Conservation (phyloP, 2,113 vertebrate genomes). For the Ceuthmochares aereus region DNA sequence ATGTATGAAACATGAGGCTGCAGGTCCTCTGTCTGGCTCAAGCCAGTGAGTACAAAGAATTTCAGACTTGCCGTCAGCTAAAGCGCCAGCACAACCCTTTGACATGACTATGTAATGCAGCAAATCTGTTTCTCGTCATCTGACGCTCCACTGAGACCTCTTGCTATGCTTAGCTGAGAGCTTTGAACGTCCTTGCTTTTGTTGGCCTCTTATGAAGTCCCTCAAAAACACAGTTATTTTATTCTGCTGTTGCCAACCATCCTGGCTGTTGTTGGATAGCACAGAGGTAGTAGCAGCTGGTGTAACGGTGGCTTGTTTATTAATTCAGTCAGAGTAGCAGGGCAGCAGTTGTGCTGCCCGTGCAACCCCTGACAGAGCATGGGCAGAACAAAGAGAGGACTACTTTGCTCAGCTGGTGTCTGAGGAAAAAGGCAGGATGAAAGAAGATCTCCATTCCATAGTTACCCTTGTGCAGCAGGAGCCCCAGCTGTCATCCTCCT, state of each 20-base stretch:
- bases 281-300: not conserved
- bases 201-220: slow-evolving; percentile 13
- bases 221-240: slow-evolving; percentile 2
- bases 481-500: not conserved
- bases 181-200: slow-evolving; percentile 54
- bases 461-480: not conserved
- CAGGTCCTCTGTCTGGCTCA: not conserved
- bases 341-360: not conserved
- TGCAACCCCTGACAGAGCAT: not conserved
- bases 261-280: not conserved
- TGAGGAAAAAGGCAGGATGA: accelerated
- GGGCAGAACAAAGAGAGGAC: not conserved
- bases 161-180: slow-evolving; percentile 41
- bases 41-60: not conserved
- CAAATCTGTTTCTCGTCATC: slow-evolving; percentile 65
- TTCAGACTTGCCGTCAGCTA: slow-evolving; percentile 26
- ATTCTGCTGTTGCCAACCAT: not conserved
- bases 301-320: not conserved
- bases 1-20: not conserved
- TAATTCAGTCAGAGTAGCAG: not conserved
- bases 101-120: slow-evolving; percentile 41
- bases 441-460: not conserved
- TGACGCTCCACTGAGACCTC: slow-evolving; percentile 40
- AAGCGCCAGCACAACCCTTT: slow-evolving; percentile 45
- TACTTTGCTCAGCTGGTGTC: not conserved